phyloP scores from a whole-genome alignment of 2,888 invertebrate genomes.

The Pseudolycoriella hygida region DNA sequence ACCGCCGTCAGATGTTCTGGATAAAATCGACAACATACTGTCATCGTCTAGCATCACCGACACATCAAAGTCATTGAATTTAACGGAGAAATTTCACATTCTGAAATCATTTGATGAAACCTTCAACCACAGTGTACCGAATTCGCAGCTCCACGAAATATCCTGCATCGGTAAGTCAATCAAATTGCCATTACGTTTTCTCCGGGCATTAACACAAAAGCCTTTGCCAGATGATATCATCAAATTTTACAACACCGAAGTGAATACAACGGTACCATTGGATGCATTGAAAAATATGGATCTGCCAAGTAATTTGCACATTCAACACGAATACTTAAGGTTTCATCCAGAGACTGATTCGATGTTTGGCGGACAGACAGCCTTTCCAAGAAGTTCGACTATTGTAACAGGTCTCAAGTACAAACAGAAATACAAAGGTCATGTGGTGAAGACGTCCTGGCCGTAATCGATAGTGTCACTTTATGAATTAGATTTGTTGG shows the following conservation, averaged over 20 bases:
- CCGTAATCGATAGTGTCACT: slow-evolving; percentile 16
- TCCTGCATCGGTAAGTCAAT: slow-evolving; percentile 43
- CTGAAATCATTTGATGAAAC: slow-evolving; percentile 49
- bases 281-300: slow-evolving; percentile 53
- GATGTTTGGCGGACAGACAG: slow-evolving; percentile 57
- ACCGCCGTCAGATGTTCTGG: slow-evolving; percentile 47
- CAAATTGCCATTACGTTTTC: not conserved
- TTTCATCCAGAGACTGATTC: slow-evolving; percentile 69
- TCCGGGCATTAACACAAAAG: not conserved
- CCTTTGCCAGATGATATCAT: slow-evolving; percentile 40
- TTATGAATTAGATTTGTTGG: no score
- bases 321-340: slow-evolving; percentile 61
- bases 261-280: slow-evolving; percentile 51
- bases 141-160: slow-evolving; percentile 60
- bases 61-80: slow-evolving; percentile 16
- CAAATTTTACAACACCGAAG: slow-evolving; percentile 52
- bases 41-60: slow-evolving; percentile 34
- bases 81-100: slow-evolving; percentile 42
- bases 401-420: slow-evolving; percentile 68
- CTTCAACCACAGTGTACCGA: slow-evolving; percentile 64
- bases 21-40: slow-evolving; percentile 43
- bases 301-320: slow-evolving; percentile 73
- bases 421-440: slow-evolving; percentile 63
- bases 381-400: slow-evolving; percentile 71
- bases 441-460: slow-evolving; percentile 43